Conservation (phyloP, 2,888 invertebrate species). For the Leptopilina drosophilae region DNA sequence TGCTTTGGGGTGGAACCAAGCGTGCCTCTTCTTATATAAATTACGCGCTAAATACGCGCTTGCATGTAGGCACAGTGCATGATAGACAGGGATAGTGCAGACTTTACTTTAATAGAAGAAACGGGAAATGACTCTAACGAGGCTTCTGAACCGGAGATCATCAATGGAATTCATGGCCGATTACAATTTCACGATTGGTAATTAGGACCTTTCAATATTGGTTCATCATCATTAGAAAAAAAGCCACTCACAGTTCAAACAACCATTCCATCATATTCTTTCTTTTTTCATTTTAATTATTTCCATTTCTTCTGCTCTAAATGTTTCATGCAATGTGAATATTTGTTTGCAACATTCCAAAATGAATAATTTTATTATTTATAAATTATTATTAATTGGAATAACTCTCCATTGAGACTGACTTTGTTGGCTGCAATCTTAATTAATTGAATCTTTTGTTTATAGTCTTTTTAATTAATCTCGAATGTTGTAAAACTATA, state of each 20-base stretch:
- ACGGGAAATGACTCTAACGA: conserved; percentile 66
- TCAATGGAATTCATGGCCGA: conserved; percentile 42
- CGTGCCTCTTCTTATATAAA: conserved; percentile 75
- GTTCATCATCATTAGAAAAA: conserved; percentile 22
- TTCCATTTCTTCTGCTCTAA: not conserved
- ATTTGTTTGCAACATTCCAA: too few species aligned
- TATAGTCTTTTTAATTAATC: too few species aligned
- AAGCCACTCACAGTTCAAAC: not conserved
- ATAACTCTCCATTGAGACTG: too few species aligned
- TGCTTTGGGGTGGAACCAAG: conserved; percentile 76
- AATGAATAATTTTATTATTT: too few species aligned
- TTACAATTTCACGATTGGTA: conserved; percentile 27
- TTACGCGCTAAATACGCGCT: conserved; percentile 73
- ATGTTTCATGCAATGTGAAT: not conserved
- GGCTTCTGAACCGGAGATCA: conserved; percentile 43
- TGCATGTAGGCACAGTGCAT: conserved; percentile 52
- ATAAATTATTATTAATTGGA: too few species aligned
- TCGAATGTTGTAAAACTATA: too few species aligned
- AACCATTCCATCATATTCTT: not conserved
- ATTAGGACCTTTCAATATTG: conserved; percentile 35
- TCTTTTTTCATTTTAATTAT: not conserved
- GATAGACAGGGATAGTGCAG: conserved; percentile 44
- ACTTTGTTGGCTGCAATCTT: too few species aligned
- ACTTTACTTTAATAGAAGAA: conserved; percentile 51
- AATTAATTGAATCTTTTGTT: too few species aligned